Percentiles rank a stretch among this genome's conserved stretches.
These are phyloP conservation scores for Paelopatides confundens DNA, from an alignment of 53 echinoderm and acorn worm genomes.

Conservation along the genomic window DNA sequence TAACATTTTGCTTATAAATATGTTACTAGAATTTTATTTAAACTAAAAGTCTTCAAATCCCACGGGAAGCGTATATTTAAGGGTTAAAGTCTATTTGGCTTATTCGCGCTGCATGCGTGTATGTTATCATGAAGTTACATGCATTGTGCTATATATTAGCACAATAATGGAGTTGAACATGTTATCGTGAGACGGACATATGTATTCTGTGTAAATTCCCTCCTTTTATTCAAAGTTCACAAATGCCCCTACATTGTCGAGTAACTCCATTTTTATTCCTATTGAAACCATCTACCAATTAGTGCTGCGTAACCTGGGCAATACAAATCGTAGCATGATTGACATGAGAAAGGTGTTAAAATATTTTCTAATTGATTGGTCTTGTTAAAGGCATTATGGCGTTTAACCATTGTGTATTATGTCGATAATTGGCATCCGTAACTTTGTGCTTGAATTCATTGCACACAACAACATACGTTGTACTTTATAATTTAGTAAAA, in stretches of 20 bases:
- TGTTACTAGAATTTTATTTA: too few species aligned
- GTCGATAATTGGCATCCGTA: slow-evolving; percentile 39
- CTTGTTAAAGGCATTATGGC: neutral
- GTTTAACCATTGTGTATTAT: neutral
- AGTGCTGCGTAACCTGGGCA: neutral
- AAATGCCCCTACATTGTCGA: neutral
- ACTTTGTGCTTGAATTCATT: neutral
- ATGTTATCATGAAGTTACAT: too few species aligned
- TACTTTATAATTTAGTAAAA: too few species aligned
- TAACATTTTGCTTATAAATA: too few species aligned
- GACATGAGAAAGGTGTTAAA: slow-evolving; percentile 11
- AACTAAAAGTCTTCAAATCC: too few species aligned
- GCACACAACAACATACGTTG: too few species aligned
- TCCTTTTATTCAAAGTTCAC: neutral
- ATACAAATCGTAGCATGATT: neutral
- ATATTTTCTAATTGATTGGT: neutral
- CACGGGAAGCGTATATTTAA: too few species aligned
- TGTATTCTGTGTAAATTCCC: neutral
- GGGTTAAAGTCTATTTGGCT: too few species aligned
- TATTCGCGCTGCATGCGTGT: too few species aligned
- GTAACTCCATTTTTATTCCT: neutral
- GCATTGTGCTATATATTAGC: too few species aligned
- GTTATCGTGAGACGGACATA: too few species aligned
- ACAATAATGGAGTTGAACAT: too few species aligned
- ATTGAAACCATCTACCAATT: neutral